These are phyloP conservation scores for Drosophila ercepeae DNA, from an alignment of 1,140 invertebrate genomes.

Conservation along the genomic window DNA sequence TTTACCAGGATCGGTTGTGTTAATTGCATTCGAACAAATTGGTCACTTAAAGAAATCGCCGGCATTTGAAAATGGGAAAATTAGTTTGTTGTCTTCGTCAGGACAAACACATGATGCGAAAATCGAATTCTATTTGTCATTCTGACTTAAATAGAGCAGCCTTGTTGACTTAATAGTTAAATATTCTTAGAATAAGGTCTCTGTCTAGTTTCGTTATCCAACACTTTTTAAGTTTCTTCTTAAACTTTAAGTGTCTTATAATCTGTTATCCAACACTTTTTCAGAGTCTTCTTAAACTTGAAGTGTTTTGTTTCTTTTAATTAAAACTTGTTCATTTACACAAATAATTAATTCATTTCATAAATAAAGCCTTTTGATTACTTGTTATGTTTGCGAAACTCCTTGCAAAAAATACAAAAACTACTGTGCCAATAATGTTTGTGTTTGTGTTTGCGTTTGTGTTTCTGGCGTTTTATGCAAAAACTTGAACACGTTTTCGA, in stretches of 20 bases:
- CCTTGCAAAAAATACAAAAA: slow-evolving; percentile 1
- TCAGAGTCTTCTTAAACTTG: background rate
- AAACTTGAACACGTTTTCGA: slow-evolving; percentile 40
- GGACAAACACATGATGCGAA: background rate
- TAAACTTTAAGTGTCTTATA: background rate
- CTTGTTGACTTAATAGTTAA: background rate
- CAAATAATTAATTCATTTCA: slow-evolving; percentile 1
- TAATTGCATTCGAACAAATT: slow-evolving; percentile 42
- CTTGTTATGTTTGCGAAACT: background rate
- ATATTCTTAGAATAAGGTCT: too few relatives aligned
- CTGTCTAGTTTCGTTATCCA: too few relatives aligned
- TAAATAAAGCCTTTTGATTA: background rate
- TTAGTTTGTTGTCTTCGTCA: slow-evolving; percentile 30
- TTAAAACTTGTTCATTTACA: background rate
- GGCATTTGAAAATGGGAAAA: slow-evolving; percentile 42
- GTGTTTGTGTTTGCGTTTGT: too few relatives aligned
- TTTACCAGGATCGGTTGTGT: slow-evolving; percentile 19
- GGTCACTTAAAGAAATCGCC: slow-evolving; percentile 43
- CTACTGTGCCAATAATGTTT: slow-evolving; percentile 3
- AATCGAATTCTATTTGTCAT: background rate
- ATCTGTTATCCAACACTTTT: too few relatives aligned
- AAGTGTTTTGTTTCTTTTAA: background rate
- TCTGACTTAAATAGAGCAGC: background rate
- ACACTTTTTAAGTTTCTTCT: too few relatives aligned
- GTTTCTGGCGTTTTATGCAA: slow-evolving; percentile 15